phyloP scores from a whole-genome alignment of 2,888 invertebrate species.

The Boloria selene region DNA sequence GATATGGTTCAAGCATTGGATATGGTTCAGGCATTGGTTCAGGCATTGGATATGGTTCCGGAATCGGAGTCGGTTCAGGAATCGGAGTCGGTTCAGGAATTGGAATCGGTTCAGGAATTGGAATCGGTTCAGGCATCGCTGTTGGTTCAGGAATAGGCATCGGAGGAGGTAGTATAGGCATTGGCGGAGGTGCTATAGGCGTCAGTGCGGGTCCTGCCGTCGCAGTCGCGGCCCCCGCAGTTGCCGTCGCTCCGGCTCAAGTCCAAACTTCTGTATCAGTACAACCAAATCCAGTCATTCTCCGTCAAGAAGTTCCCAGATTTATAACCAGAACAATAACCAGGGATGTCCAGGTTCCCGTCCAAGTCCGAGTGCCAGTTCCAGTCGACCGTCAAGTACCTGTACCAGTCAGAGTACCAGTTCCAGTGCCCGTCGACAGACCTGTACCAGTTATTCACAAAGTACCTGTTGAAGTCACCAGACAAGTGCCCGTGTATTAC shows the following conservation, averaged over 20 bases:
- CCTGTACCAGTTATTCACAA: slow-evolving; percentile 79
- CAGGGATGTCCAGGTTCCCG: slow-evolving; percentile 69
- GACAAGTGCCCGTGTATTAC: slow-evolving; percentile 75
- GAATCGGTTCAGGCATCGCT: slow-evolving; percentile 29
- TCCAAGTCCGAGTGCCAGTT: slow-evolving; percentile 53
- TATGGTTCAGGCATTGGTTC: slow-evolving; percentile 22
- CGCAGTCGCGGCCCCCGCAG: slow-evolving; percentile 47
- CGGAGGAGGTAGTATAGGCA: slow-evolving; percentile 29
- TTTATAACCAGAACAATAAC: slow-evolving; percentile 75
- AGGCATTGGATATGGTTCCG: slow-evolving; percentile 31
- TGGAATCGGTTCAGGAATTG: slow-evolving; percentile 25
- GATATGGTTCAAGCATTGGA: slow-evolving; percentile 25
- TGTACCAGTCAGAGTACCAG: slow-evolving; percentile 77
- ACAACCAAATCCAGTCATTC: slow-evolving; percentile 71
- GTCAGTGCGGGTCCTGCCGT: slow-evolving; percentile 42
- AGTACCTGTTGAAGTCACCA: slow-evolving; percentile 77
- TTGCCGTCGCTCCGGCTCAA: slow-evolving; percentile 45
- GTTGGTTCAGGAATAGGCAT: slow-evolving; percentile 26
- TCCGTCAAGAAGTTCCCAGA: slow-evolving; percentile 73
- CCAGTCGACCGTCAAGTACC: slow-evolving; percentile 72
- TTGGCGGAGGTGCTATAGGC: slow-evolving; percentile 27
- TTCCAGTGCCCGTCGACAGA: slow-evolving; percentile 78
- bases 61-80: slow-evolving; percentile 28
- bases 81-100: slow-evolving; percentile 19
- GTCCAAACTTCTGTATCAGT: slow-evolving; percentile 69